These are phyloP conservation scores for Cossypha niveicapilla DNA, from an alignment of 2,797 vertebrate genomes.

Conservation along the genomic window DNA sequence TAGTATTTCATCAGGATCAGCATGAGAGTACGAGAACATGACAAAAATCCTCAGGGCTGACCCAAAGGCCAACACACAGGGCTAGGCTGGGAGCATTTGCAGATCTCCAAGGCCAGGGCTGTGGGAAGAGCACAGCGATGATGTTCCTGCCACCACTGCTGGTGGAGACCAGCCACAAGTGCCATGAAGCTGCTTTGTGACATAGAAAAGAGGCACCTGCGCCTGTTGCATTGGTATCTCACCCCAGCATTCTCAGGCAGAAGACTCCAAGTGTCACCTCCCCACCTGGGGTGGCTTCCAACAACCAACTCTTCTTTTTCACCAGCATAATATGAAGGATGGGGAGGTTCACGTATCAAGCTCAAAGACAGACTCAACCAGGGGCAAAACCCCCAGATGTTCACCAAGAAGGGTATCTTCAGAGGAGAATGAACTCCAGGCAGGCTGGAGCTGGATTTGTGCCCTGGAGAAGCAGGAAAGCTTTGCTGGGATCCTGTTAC, in stretches of 20 bases:
- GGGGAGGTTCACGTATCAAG: background rate
- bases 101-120: background rate
- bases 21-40: background rate
- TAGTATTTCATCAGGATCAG: constrained; percentile 9
- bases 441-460: too few species aligned
- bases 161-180: accelerated
- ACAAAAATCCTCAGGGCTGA: background rate
- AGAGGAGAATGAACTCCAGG: background rate
- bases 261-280: background rate
- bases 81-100: background rate
- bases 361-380: background rate
- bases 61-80: background rate
- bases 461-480: background rate
- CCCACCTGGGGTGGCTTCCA: accelerated
- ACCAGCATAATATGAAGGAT: accelerated
- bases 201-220: background rate
- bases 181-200: background rate
- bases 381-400: accelerated
- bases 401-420: background rate
- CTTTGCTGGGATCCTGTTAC: background rate
- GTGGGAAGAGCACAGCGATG: accelerated
- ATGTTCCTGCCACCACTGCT: background rate
- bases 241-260: background rate
- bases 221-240: background rate
- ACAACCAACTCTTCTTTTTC: background rate